These are phyloP conservation scores for Bombus pascuorum DNA, from an alignment of 1,140 invertebrate species.

Conservation along the genomic window DNA sequence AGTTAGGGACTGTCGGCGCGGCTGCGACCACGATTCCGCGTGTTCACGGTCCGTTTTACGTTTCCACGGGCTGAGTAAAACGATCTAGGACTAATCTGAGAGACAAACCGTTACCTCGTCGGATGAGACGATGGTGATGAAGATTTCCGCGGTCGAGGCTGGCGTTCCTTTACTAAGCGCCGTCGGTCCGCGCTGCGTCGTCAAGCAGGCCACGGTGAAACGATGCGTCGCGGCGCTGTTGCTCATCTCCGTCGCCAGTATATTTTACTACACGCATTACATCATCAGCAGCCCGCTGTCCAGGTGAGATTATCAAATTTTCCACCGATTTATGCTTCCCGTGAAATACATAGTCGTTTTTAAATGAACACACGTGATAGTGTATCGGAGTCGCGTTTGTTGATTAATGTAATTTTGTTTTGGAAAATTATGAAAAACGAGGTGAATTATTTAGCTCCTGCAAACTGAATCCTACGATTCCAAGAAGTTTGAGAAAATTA, in stretches of 20 bases:
- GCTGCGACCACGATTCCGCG: constrained; percentile 2
- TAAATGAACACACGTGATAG: background rate
- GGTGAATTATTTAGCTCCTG: too few species aligned
- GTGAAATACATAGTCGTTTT: background rate
- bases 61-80: constrained; percentile 14
- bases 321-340: background rate
- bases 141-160: constrained; percentile 77
- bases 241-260: constrained; percentile 87
- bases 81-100: constrained; percentile 40
- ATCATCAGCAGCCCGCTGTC: constrained; percentile 87
- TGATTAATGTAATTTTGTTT: background rate
- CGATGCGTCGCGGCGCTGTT: constrained; percentile 87
- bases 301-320: constrained; percentile 82
- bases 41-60: background rate
- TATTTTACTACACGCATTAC: constrained; percentile 89
- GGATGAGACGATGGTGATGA: constrained; percentile 75
- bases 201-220: constrained; percentile 87
- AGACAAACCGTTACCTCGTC: constrained; percentile 50
- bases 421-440: background rate
- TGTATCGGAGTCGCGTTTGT: background rate
- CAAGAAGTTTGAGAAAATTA: too few species aligned
- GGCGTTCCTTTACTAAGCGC: constrained; percentile 79
- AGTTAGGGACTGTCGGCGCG: constrained; percentile 43
- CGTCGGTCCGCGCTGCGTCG: constrained; percentile 83
- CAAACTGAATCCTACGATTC: too few species aligned